A percentile compares a stretch with the other conserved stretches of the same genome.
phyloP scores from a whole-genome alignment of 2,113 vertebrate species.

The Nyctereutes procyonoides region DNA sequence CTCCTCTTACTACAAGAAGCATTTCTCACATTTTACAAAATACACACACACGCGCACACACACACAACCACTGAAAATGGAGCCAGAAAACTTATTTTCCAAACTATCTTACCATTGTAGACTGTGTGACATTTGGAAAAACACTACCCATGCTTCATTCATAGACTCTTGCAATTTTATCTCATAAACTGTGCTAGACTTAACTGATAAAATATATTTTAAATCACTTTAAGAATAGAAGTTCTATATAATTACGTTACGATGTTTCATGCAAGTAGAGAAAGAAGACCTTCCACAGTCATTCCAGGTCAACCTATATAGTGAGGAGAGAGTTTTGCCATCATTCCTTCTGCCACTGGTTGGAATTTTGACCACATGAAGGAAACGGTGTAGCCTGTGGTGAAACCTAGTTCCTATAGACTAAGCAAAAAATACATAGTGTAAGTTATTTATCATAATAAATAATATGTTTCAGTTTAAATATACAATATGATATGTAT shows the following conservation, averaged over 20 bases:
- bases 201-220: neutral
- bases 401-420: neutral
- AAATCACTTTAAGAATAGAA: slow-evolving; percentile 4
- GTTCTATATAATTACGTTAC: neutral
- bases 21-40: neutral
- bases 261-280: neutral
- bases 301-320: neutral
- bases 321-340: neutral
- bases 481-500: neutral
- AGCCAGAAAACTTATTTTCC: neutral
- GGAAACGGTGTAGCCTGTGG: neutral
- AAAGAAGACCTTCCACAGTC: neutral
- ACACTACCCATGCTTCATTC: neutral
- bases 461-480: neutral
- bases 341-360: neutral
- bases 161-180: neutral
- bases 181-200: neutral
- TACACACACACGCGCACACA: neutral
- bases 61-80: neutral
- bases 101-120: neutral
- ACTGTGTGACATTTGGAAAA: neutral
- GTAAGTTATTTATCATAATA: neutral
- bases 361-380: neutral
- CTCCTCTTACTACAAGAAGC: neutral
- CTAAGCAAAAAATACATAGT: neutral